Evolutionary conservation across 2,797 vertebrate species (phyloP).

Genomic region (Notamacropus eugenii): DNA sequence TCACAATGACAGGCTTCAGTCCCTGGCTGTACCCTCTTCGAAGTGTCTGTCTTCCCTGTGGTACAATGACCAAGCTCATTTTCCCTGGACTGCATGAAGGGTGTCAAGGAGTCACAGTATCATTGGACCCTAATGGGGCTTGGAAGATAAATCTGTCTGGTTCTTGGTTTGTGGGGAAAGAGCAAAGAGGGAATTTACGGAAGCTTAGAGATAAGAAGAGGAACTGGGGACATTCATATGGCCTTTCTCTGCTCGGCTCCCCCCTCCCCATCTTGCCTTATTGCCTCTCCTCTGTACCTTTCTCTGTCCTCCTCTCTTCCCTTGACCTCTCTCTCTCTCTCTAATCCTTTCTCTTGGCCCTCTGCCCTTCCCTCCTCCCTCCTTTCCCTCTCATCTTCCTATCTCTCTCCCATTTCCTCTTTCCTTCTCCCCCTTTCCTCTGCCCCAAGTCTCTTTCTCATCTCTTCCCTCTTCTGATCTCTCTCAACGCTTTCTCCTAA

Average conservation of each 20-base stretch:
- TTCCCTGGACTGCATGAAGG: neutral
- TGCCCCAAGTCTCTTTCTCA: too few species aligned
- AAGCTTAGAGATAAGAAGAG: neutral
- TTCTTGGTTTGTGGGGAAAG: neutral
- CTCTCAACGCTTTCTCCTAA: too few species aligned
- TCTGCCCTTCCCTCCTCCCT: neutral
- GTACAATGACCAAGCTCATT: neutral
- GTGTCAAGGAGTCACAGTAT: neutral
- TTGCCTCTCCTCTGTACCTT: neutral
- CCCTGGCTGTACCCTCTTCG: too few species aligned
- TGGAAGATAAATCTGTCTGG: neutral
- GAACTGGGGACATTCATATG: neutral
- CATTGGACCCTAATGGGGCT: neutral
- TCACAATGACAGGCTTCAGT: fast-evolving
- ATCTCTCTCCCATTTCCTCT: neutral
- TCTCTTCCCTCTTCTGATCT: too few species aligned
- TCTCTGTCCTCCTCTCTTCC: neutral
- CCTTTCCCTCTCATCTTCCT: neutral
- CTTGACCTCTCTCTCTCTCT: neutral
- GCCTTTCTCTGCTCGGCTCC: neutral
- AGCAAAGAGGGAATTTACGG: neutral
- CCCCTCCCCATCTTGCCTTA: neutral
- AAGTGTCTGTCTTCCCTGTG: neutral
- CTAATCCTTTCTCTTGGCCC: neutral
- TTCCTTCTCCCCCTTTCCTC: neutral